Evolutionary conservation across 2,113 vertebrate species (phyloP), one percentile per base, ranked within the genome.

Genomic region (Seriola quinqueradiata): DNA sequence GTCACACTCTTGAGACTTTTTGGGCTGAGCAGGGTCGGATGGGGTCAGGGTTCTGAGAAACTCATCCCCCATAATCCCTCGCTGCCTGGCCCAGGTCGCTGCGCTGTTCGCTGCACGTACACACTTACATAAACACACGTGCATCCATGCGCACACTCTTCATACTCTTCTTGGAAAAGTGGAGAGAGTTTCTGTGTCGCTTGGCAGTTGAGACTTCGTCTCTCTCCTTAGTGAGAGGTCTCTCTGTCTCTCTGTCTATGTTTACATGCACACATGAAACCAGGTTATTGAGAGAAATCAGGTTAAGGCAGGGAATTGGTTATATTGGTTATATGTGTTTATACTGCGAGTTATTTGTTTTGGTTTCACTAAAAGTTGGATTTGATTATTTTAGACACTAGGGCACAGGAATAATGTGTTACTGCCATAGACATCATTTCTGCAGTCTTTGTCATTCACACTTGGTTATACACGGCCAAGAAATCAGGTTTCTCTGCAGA

Each of bases 41-140:
- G 92, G 89, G 92, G 90, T 93, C 90, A 93, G 84, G 92, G 89
- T 90, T 90, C 84, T 77, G 54, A 83, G 71, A 86, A 82, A 82
- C 36, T 67, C 78, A 23, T 84, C 73, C 88, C 86, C 82, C 79
- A 84, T 89, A 90, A 92, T 92, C 78, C 72, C 71, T 79, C 16
- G 2, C 77, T 75, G 88, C 70, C 52, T 38, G 73, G 77, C 77
- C 81, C 81, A 69, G 82, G 77, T 83, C n/a, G 50, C 81, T 71
- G 68, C 25, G 40, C 76, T n/a, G 16, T 46, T 71, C 9, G 14
- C 73, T 4, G 79, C 89, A 84, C 77, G 52, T 80, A 90, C 70
- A 77, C 68, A 80, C 80, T 77, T 59, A 28, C 36, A 79, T 34
- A 34, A 81, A 90, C 68, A 72, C 75, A 42, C 25, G 46, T 57